Base-by-base conservation (phyloP, 92 coral and sea anemone genomes). In the Siderastrea radians region DNA sequence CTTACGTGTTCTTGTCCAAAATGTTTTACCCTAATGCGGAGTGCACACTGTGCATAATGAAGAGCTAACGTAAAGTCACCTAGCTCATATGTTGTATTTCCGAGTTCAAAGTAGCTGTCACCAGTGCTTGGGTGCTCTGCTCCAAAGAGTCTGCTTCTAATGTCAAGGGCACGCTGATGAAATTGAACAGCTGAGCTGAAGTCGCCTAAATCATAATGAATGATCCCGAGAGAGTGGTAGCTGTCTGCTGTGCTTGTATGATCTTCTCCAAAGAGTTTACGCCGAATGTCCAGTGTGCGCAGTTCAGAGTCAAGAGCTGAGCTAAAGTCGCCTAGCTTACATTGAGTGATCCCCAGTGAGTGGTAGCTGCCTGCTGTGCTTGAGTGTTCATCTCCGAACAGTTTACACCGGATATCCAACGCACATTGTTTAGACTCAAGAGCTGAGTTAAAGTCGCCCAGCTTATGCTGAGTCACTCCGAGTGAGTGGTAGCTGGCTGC, bases 161-260 rank as follows among this genome's bases (percentile, higher is more conserved):
- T 26, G 38, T 26, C 38, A 26, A 26, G 38, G 38, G 38, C 38
- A 26, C 38, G 38, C 38, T 26, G 38, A 26, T 26, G 38, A 26
- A 26, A 26, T 26, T 26, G 38, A 26, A 26, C 38, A 26, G 38
- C 38, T 26, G 0, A 26, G 0, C 38, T 0, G 38, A 26, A 26
- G 38, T 26, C 38, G 45, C 49, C 38, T 26, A 26, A 26, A 26
- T 12, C 65, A 26, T 13, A 51, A 12, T 75, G 80, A 1, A 66
- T 44, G 49, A n/a, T 11, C 50, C 51, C 66, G 14, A 55, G 51
- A 10, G 80, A 75, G 26, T 43, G 49, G 4, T 58, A 76, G 13
- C 80, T 76, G 14, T 76, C 80, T 11, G 67, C 80, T 52, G 79
- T 75, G 50, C 64, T 58, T 76, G 80, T 43, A 19, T 76, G 67